phyloP scores from a whole-genome alignment of 2,888 invertebrate species.

The Elgonia sp. region DNA sequence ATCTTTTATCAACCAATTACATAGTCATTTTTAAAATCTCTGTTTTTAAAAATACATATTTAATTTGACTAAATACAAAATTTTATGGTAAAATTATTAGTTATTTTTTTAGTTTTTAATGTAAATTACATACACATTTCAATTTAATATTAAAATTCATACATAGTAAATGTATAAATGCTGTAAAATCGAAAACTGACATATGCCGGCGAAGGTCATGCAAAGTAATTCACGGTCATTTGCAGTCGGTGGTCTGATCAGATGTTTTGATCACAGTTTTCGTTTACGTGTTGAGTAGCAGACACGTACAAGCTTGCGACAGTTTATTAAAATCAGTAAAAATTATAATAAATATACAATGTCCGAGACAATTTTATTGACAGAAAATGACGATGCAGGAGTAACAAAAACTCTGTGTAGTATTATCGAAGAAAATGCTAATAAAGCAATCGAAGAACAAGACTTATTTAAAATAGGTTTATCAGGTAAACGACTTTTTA shows the following conservation, averaged over 20 bases:
- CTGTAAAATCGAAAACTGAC: neutral
- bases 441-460: conserved; percentile 89
- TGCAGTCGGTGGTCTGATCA: conserved; percentile 12
- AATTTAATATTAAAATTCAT: too few species aligned
- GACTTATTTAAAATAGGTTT: conserved; percentile 92
- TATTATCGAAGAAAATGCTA: conserved; percentile 90
- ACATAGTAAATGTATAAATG: neutral
- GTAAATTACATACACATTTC: neutral
- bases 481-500: conserved; percentile 89
- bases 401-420: conserved; percentile 89
- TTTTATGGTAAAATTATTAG: too few species aligned
- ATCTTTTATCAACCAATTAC: too few species aligned
- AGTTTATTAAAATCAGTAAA: neutral
- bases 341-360: conserved; percentile 60
- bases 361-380: conserved; percentile 78
- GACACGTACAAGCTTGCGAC: neutral
- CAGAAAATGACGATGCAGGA: conserved; percentile 80
- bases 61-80: too few species aligned
- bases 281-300: conserved; percentile 22
- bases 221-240: conserved; percentile 48
- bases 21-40: too few species aligned
- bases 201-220: conserved; percentile 32
- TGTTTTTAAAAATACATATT: too few species aligned
- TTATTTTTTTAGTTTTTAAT: too few species aligned
- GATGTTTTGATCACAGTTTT: neutral